Conservation (phyloP, 2,797 vertebrate genomes). For the Podarcis lilfordi region DNA sequence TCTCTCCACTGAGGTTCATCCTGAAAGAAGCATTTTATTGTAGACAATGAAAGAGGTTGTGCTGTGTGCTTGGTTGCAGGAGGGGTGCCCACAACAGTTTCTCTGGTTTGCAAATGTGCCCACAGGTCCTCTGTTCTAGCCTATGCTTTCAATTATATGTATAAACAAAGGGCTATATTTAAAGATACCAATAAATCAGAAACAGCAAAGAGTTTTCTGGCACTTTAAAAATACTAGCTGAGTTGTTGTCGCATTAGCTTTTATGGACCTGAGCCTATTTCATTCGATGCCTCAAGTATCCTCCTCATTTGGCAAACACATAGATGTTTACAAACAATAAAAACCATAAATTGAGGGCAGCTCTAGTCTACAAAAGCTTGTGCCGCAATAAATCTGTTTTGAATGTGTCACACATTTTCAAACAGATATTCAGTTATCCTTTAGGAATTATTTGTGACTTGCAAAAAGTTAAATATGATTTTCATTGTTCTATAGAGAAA, state of each 20-base stretch:
- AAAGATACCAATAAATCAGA: slow-evolving; percentile 2
- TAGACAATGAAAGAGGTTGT: too few species aligned
- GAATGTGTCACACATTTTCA: not conserved
- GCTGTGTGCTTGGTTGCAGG: too few species aligned
- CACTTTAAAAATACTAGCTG: not conserved
- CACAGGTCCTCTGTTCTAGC: not conserved
- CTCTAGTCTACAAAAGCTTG: not conserved
- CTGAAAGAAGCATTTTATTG: too few species aligned
- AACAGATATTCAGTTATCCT: not conserved
- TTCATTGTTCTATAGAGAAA: not conserved
- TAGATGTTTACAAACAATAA: not conserved
- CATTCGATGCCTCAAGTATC: not conserved
- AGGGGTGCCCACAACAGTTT: too few species aligned
- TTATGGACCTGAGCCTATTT: not conserved
- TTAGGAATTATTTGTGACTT: not conserved
- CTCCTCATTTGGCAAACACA: not conserved
- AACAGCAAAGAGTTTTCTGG: not conserved
- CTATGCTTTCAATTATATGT: not conserved
- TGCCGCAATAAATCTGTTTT: not conserved
- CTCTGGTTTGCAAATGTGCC: too few species aligned
- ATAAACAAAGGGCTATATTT: not conserved
- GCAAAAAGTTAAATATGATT: not conserved
- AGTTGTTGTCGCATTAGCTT: not conserved
- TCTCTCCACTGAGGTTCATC: too few species aligned
- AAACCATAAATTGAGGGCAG: not conserved